These are phyloP conservation scores for Periophthalmus modestus DNA, from an alignment of 2,113 vertebrate genomes.

Conservation along the genomic window DNA sequence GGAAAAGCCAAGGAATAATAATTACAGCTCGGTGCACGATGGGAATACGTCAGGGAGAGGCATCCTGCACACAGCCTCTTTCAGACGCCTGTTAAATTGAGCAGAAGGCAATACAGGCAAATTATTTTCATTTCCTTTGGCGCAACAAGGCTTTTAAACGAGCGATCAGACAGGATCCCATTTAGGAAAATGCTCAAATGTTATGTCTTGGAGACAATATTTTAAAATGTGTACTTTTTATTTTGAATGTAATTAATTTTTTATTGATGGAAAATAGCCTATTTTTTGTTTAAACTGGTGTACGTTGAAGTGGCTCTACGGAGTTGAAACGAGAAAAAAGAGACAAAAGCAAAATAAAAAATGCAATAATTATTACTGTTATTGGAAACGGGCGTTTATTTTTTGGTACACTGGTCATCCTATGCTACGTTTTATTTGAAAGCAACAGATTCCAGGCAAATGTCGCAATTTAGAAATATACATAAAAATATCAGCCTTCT, in stretches of 20 bases:
- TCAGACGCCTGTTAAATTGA: constrained; percentile 97
- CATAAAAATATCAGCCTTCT: not conserved
- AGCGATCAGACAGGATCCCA: constrained; percentile 55
- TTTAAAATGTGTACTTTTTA: not conserved
- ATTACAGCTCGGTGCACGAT: constrained; percentile 94
- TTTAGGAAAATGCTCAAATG: constrained; percentile 23
- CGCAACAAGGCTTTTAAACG: constrained; percentile 57
- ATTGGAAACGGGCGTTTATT: not conserved
- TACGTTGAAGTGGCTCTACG: not conserved
- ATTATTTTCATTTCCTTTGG: constrained; percentile 95
- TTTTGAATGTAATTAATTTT: constrained; percentile 5
- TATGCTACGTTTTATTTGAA: not conserved
- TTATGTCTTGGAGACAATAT: not conserved
- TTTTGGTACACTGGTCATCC: not conserved
- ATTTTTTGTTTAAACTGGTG: not conserved
- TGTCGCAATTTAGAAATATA: not conserved
- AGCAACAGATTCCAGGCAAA: not conserved
- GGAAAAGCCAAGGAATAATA: constrained; percentile 93
- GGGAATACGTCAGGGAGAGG: constrained; percentile 94
- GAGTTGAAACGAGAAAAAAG: not conserved
- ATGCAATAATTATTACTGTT: not conserved
- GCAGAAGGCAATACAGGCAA: constrained; percentile 98
- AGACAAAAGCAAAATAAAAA: constrained; percentile 1
- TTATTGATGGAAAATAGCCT: not conserved
- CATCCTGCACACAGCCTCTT: constrained; percentile 90